Evolutionary conservation across 2,113 vertebrate genomes (phyloP).

Genomic region (Datnioides undecimradiatus): DNA sequence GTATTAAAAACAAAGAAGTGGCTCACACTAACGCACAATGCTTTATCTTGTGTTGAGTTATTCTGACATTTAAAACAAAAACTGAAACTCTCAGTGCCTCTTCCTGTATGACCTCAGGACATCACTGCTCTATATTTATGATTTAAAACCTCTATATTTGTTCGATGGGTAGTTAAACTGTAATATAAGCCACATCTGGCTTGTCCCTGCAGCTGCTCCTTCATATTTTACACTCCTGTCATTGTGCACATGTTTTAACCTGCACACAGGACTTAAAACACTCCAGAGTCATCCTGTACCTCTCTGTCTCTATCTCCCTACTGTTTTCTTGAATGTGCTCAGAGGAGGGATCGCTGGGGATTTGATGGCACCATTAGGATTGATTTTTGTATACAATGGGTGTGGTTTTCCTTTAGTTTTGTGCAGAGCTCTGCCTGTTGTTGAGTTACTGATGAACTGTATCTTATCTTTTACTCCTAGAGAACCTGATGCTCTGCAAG

Average conservation of each 20-base stretch:
- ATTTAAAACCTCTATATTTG: not conserved
- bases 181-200: not conserved
- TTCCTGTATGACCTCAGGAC: slow-evolving; percentile 44
- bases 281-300: slow-evolving; percentile 17
- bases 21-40: slow-evolving; percentile 13
- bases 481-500: slow-evolving; percentile 39
- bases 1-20: not conserved
- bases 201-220: not conserved
- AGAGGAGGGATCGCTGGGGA: not conserved
- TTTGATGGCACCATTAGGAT: not conserved
- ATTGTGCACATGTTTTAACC: not conserved
- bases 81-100: slow-evolving; percentile 35
- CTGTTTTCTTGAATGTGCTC: slow-evolving; percentile 19
- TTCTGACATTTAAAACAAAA: not conserved
- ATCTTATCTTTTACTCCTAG: slow-evolving; percentile 37
- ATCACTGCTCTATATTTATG: slow-evolving; percentile 14
- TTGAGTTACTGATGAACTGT: slow-evolving; percentile 44
- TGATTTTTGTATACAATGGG: slow-evolving; percentile 32
- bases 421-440: slow-evolving; percentile 42
- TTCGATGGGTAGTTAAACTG: not conserved
- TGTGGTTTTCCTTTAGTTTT: slow-evolving; percentile 46
- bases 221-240: slow-evolving; percentile 39
- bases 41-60: slow-evolving; percentile 11
- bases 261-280: slow-evolving; percentile 12
- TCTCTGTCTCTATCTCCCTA: not conserved